phyloP scores from a whole-genome alignment of 2,797 vertebrate genomes.

The Mallotus villosus region DNA sequence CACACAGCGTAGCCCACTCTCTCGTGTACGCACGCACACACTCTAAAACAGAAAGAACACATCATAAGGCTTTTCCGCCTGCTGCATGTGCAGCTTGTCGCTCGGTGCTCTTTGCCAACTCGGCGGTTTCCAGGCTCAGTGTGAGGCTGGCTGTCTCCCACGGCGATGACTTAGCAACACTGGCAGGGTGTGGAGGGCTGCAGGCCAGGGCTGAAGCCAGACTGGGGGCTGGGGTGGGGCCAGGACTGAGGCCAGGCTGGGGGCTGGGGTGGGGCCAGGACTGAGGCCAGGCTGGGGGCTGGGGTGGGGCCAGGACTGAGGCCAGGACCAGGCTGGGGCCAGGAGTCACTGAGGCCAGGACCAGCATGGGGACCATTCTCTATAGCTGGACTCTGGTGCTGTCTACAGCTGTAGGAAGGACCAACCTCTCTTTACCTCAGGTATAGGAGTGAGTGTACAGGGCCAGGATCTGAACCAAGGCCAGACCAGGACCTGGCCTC shows the following conservation, averaged over 20 bases:
- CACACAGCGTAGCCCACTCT: slow-evolving; percentile 3
- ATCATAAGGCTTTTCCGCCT: slow-evolving; percentile 11
- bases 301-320: too few relatives aligned
- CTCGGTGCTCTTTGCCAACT: slow-evolving; percentile 15
- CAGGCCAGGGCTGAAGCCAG: not conserved
- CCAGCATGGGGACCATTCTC: not conserved
- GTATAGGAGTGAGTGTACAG: too few relatives aligned
- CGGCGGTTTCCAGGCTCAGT: slow-evolving; percentile 19
- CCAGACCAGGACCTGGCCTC: too few relatives aligned
- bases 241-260: too few relatives aligned
- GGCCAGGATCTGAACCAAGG: too few relatives aligned
- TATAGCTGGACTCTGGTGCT: too few relatives aligned
- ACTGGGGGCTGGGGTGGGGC: not conserved
- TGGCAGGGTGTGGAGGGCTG: not conserved
- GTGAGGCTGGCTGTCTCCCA: slow-evolving; percentile 29
- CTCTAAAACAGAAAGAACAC: not conserved
- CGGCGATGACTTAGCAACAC: slow-evolving; percentile 28
- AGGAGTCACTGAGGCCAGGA: not conserved
- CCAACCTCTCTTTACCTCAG: too few relatives aligned
- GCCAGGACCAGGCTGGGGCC: too few relatives aligned
- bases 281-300: not conserved
- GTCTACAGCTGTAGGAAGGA: too few relatives aligned
- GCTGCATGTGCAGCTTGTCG: slow-evolving; percentile 16
- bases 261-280: not conserved
- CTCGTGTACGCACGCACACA: slow-evolving; percentile 1